Evolutionary conservation across 2,888 invertebrate species (phyloP), one percentile per base, ranked within the genome.

Genomic region (Ichneumoninae sp.): DNA sequence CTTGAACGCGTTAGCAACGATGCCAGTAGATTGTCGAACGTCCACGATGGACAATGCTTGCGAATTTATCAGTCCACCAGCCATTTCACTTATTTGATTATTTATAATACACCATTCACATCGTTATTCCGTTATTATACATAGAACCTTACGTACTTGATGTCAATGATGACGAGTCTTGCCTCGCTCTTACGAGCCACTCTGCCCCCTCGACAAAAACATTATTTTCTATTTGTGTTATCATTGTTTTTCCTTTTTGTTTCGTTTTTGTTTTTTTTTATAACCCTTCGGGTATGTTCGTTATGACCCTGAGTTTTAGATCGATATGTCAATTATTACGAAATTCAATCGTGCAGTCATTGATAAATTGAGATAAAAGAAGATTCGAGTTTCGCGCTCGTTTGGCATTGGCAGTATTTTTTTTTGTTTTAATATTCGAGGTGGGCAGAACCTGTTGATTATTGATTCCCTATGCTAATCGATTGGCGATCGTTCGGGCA

Each of bases 11-110:
- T 52, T 69, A 65, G 74, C 87, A 87, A 88, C 90, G 90, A 89
- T 88, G 90, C 90, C 91, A 87, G 86, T 70, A 91, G 92, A 92
- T 92, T 92, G 92, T 92, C 92, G 91, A 90, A 89, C 88, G 89
- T 92, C 85, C 87, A 66, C 30, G 33, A 62, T 62, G 57, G 57
- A 57, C 57, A 57, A 57, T 57, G 57, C 57, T 57, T 57, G 57
- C 57, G 57, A 57, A 57, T 57, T 26, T 57, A 57, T 57, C 57
- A 22, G 13, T 10, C 57, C 57, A 13, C 26, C 50, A 30, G 47
- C 33, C 62, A 47, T 40, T 36, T 40, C n/a, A 40, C 19, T 65
- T 75, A 52, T 8, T 77, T 54, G 80, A 72, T 77, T 80, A 52
- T 52, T 80, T 76, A 80, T 76, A 77, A 65, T 77, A 80, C 72